Evolutionary conservation across 2,797 vertebrate species (phyloP), one percentile per base, ranked within the genome.

Genomic region (Enteromius afrohamiltoni): DNA sequence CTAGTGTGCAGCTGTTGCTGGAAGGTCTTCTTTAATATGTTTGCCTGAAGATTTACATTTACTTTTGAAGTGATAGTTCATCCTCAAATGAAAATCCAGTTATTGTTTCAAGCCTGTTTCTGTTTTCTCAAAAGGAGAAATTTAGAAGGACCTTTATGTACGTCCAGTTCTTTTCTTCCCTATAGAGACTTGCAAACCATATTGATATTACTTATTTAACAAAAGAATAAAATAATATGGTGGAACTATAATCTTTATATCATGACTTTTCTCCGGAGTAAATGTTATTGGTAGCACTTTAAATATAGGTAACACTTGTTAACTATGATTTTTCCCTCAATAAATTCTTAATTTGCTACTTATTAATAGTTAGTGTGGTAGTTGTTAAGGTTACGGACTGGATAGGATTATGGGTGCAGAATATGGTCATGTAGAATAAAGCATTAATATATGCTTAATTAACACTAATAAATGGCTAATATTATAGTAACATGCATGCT

Each of bases 1-100:
- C 19, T 34, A 67, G 53, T 77, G 67, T 83, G 80, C 67, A 77
- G 80, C 77, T 74, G 70, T 77, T 80, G 65, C 67, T 77, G 29
- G 37, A 58, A 80, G 55, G 45, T 68, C 78, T 83, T 76, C 26
- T 73, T 45, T 16, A 58, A 37, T 60, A 45, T 73, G 80, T 34
- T 70, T 37, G 62, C 60, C 68, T 60, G 45, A n/a, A 83, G 83
- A 40, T 75, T 82, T 74, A 53, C 37, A 79, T 79, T 29, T 29
- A 11, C n/a, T 70, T 70, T 69, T 71, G 8, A 51, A 51, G 70
- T 4, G 5, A 21, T 11, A 73, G 23, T 73, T 70, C 21, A 23
- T 21, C 17, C 40, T 26, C 10, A 70, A 26, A 47, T 70, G n/a
- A 16, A 45, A 17, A 70, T 47, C 4, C 17, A 21, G 9, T 37